These are phyloP conservation scores for Steatocranus sp. DNA, from an alignment of 2,797 vertebrate species.

Conservation along the genomic window DNA sequence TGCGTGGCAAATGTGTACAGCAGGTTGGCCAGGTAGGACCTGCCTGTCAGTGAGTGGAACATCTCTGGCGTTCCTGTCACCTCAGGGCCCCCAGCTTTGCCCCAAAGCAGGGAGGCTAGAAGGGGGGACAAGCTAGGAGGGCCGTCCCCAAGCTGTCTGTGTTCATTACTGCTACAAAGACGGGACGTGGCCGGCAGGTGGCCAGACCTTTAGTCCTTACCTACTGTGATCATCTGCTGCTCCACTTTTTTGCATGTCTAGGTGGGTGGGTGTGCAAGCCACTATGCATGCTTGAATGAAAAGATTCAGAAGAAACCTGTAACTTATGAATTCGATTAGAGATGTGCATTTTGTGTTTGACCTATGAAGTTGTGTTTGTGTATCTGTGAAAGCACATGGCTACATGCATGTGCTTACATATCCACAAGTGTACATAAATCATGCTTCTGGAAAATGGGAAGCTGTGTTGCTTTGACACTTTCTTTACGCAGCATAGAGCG, in stretches of 20 bases:
- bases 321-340: constrained; percentile 30
- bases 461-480: constrained; percentile 53
- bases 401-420: constrained; percentile 23
- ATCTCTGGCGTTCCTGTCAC: constrained; percentile 88
- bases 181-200: constrained; percentile 87
- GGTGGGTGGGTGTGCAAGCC: constrained; percentile 13
- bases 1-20: constrained; percentile 34
- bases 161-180: constrained; percentile 92
- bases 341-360: constrained; percentile 46
- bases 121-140: constrained; percentile 78
- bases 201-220: constrained; percentile 85
- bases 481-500: constrained; percentile 32
- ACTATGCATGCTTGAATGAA: constrained; percentile 12
- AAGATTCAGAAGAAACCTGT: constrained; percentile 25
- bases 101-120: constrained; percentile 70
- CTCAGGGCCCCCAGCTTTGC: constrained; percentile 75
- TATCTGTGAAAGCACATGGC: constrained; percentile 17
- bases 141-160: constrained; percentile 91
- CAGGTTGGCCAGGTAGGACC: constrained; percentile 79
- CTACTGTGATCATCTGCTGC: constrained; percentile 85
- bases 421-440: constrained; percentile 40
- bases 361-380: constrained; percentile 40
- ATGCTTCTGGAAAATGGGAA: constrained; percentile 16
- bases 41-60: constrained; percentile 86
- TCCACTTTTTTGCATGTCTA: constrained; percentile 34